Evolutionary conservation across 2,113 vertebrate species (phyloP).

Genomic region (Gopherus flavomarginatus): DNA sequence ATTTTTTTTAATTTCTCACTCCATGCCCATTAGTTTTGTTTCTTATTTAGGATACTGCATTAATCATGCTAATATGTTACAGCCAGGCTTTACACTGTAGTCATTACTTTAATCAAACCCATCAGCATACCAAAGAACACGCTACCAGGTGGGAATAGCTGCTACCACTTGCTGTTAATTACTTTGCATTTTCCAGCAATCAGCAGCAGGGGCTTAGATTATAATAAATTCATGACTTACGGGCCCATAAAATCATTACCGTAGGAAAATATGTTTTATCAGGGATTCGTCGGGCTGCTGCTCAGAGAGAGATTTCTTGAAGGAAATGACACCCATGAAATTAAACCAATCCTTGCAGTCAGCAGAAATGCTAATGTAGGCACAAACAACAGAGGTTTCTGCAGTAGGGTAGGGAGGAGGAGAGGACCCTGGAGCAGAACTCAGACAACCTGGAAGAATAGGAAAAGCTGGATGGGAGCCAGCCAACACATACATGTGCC

Average conservation of each 20-base stretch:
- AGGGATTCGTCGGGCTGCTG: constrained; percentile 81
- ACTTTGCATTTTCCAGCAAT: constrained; percentile 88
- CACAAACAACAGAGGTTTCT: constrained; percentile 52
- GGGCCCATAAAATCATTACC: constrained; percentile 88
- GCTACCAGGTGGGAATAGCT: constrained; percentile 86
- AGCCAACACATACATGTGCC: not conserved
- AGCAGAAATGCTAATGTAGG: constrained; percentile 85
- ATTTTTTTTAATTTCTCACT: constrained; percentile 68
- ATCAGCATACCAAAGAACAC: constrained; percentile 80
- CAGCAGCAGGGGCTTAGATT: constrained; percentile 86
- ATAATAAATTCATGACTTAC: constrained; percentile 90
- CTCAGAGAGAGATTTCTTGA: constrained; percentile 87
- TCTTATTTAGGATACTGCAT: constrained; percentile 83
- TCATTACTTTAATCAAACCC: constrained; percentile 87
- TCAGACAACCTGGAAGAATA: not conserved
- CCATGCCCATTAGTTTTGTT: constrained; percentile 78
- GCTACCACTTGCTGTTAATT: constrained; percentile 85
- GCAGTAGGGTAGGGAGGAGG: rapidly evolving
- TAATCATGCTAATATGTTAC: constrained; percentile 87
- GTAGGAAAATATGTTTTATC: constrained; percentile 88
- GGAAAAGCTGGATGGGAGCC: not conserved
- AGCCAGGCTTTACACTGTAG: constrained; percentile 81
- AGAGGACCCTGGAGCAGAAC: not conserved
- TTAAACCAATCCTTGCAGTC: constrained; percentile 83
- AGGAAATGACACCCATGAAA: constrained; percentile 89